phyloP scores from a whole-genome alignment of 2,113 vertebrate species.

The Enhydra lutris region DNA sequence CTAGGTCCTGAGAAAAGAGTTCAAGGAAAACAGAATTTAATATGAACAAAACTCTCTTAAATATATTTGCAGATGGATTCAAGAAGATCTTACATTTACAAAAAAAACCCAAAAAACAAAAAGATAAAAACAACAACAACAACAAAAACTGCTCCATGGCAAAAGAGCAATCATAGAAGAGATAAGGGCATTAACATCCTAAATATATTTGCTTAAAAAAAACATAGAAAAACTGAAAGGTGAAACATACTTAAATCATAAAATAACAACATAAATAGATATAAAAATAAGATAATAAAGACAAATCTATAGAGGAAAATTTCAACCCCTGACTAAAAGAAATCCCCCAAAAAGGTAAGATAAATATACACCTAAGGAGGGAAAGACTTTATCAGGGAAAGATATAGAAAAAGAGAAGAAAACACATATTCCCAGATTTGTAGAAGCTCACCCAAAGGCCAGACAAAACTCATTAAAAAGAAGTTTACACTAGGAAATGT shows the following conservation, averaged over 20 bases:
- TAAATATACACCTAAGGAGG: neutral
- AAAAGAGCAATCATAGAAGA: neutral
- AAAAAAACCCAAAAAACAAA: too few species aligned
- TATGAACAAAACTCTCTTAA: neutral
- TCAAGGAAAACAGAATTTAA: neutral
- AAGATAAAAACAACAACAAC: too few species aligned
- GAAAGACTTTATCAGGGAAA: neutral
- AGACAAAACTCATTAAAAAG: neutral
- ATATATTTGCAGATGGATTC: neutral
- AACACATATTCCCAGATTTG: neutral
- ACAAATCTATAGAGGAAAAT: neutral
- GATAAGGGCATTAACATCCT: neutral
- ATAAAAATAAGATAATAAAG: neutral
- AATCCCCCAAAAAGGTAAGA: neutral
- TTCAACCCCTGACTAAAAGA: neutral
- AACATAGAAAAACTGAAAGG: neutral
- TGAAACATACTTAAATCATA: neutral
- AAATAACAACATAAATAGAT: neutral
- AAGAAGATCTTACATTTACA: neutral
- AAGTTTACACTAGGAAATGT: neutral
- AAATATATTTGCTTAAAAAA: neutral
- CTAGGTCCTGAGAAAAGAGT: neutral
- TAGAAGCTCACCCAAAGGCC: neutral
- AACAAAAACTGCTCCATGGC: neutral
- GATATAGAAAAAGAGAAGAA: neutral